phyloP scores from a whole-genome alignment of 1,140 invertebrate species.

The Hyposmocoma kahamanoa region DNA sequence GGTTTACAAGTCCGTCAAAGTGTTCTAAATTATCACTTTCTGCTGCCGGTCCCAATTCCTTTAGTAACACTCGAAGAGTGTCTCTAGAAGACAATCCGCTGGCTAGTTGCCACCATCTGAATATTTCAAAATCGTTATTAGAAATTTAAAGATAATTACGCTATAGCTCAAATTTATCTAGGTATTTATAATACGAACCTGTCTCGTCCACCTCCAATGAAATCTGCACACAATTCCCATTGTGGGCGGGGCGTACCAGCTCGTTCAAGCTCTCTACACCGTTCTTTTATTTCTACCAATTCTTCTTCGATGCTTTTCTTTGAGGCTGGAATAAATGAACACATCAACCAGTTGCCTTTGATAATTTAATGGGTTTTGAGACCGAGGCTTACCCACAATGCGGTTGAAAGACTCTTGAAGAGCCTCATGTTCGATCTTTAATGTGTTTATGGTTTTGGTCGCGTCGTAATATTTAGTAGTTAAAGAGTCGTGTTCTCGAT shows the following conservation, averaged over 20 bases:
- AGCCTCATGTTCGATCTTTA: conserved; percentile 31
- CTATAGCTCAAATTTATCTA: not conserved
- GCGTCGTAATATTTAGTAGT: conserved; percentile 33
- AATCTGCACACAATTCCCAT: conserved; percentile 67
- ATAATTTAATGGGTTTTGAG: not conserved
- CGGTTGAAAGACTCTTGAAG: conserved; percentile 37
- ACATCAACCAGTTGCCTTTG: not conserved
- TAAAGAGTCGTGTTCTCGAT: conserved; percentile 46
- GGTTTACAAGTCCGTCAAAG: conserved; percentile 66
- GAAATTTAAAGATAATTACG: not conserved
- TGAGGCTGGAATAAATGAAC: conserved; percentile 21
- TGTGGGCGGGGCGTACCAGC: conserved; percentile 63
- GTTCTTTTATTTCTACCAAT: conserved; percentile 51
- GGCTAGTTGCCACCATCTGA: conserved; percentile 60
- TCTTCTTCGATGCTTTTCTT: conserved; percentile 57
- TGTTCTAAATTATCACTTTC: conserved; percentile 60
- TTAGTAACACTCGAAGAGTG: conserved; percentile 53
- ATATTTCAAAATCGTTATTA: conserved; percentile 1
- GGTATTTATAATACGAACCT: conserved; percentile 28
- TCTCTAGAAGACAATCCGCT: conserved; percentile 55
- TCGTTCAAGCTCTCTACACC: conserved; percentile 55
- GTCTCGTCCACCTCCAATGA: conserved; percentile 59
- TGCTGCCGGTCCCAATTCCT: conserved; percentile 61
- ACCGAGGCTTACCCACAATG: conserved; percentile 26
- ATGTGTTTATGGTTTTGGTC: conserved; percentile 25